A percentile compares a stretch with the other conserved stretches of the same genome.
These are phyloP conservation scores for Argyresthia goedartella DNA, from an alignment of 2,888 invertebrate species.

Conservation along the genomic window DNA sequence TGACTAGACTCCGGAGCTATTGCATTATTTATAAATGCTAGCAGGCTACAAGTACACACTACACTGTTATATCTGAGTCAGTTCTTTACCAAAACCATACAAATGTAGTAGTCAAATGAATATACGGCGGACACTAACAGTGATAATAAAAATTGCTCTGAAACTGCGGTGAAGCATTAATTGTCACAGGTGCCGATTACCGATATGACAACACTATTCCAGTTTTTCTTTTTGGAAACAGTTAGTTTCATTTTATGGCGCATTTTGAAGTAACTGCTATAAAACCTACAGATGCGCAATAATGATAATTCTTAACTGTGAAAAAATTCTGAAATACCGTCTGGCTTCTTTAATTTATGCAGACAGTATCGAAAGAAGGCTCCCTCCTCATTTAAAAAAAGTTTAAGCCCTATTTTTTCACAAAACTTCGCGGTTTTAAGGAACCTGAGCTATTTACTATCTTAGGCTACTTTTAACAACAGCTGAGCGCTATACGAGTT, in stretches of 20 bases:
- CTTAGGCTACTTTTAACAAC: too few relatives aligned
- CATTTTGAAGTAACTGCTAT: neutral
- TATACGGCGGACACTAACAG: neutral
- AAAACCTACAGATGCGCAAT: neutral
- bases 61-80: too few relatives aligned
- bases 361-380: too few relatives aligned
- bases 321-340: neutral
- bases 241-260: neutral
- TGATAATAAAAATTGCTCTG: slow-evolving; percentile 23
- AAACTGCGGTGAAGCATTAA: slow-evolving; percentile 41
- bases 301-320: neutral
- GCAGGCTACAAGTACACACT: too few relatives aligned
- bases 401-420: too few relatives aligned
- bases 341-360: neutral
- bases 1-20: too few relatives aligned
- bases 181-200: slow-evolving; percentile 55
- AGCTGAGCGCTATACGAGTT: too few relatives aligned
- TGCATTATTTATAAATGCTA: too few relatives aligned
- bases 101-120: neutral
- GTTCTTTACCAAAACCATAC: neutral
- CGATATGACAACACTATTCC: slow-evolving; percentile 23
- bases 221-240: neutral
- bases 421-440: too few relatives aligned
- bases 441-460: too few relatives aligned
- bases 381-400: too few relatives aligned